Evolutionary conservation across 2,797 vertebrate genomes (phyloP), one percentile per base, ranked within the genome.

Genomic region (Lagocephalus sceleratus): DNA sequence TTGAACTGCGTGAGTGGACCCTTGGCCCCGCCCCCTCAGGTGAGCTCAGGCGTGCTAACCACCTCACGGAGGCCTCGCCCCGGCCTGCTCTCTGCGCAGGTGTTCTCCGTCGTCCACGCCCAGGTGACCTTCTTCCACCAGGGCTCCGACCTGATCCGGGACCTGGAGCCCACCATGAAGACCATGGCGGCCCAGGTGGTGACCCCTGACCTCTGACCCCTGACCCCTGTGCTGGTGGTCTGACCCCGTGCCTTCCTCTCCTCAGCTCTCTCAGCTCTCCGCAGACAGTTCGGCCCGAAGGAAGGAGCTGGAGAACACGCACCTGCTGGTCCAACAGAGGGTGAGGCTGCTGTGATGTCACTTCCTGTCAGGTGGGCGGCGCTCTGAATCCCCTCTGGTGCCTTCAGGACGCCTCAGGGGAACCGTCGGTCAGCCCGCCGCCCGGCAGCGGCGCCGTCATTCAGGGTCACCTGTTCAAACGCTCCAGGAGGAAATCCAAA

Each of bases 51-150:
- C 4, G 23, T 25, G 4, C 23, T 4, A 6, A 4, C 6, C 4
- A 25, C 23, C 23, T 25, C 23, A 25, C 23, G 23, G 32, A n/a
- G n/a, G n/a, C n/a, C 39, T 40, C 40, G 19, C 40, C 16, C 19
- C 41, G 9, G 41, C n/a, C 8, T 41, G 16, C 1, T 14, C 3
- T 19, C 11, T 43, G 20, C 25, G 7, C 71, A 92, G 91, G 79
- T 90, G 23, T 91, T 91, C 59, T 91, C 91, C 20, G 91, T 87
- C 54, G 86, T 90, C 60, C 88, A 91, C 5, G 91, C 89, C 57
- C 90, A 91, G 81, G 87, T 85, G 82, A 92, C 91, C 26, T 92
- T 91, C 75, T 92, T 90, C 68, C 90, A 92, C 54, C 91, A 92
- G 66, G 90, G 91, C 41, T 91, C 87, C 21, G 91, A 92, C 73